Conservation (phyloP, 2,888 invertebrate genomes). For the Polydrusus pterygomalis region DNA sequence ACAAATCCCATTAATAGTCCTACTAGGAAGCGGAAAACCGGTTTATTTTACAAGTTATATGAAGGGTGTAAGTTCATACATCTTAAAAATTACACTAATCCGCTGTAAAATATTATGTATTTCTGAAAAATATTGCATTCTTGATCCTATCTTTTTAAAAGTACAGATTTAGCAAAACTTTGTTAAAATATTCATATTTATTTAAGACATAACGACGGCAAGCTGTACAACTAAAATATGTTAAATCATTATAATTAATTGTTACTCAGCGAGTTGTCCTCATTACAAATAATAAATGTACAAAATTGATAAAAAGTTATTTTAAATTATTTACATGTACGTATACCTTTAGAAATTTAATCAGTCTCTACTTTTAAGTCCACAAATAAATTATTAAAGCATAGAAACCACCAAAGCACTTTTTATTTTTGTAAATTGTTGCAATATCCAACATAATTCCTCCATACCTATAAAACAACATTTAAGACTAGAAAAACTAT, state of each 20-base stretch:
- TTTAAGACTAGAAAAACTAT: slow-evolving; percentile 5
- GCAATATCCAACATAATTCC: not conserved
- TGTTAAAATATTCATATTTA: slow-evolving; percentile 15
- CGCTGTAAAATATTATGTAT: too few species aligned
- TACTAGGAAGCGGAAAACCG: too few species aligned
- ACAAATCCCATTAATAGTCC: too few species aligned
- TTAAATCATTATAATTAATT: slow-evolving; percentile 6
- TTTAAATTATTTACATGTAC: slow-evolving; percentile 65
- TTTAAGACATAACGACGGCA: slow-evolving; percentile 52
- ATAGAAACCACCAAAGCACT: slow-evolving; percentile 61
- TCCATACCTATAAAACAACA: not conserved
- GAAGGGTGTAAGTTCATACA: too few species aligned
- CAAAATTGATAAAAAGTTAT: slow-evolving; percentile 67
- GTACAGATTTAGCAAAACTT: slow-evolving; percentile 23
- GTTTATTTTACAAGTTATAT: too few species aligned
- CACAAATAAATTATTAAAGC: slow-evolving; percentile 64
- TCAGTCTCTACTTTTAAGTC: slow-evolving; percentile 67
- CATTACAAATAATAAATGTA: slow-evolving; percentile 68
- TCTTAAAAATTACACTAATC: too few species aligned
- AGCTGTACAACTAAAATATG: slow-evolving; percentile 66
- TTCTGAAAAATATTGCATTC: too few species aligned
- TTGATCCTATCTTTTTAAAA: too few species aligned
- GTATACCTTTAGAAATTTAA: slow-evolving; percentile 68
- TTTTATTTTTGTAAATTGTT: slow-evolving; percentile 40
- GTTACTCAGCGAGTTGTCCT: slow-evolving; percentile 60